These are phyloP conservation scores for Caenorhabditis sp. DNA, from an alignment of 2,888 invertebrate genomes.

Conservation along the genomic window DNA sequence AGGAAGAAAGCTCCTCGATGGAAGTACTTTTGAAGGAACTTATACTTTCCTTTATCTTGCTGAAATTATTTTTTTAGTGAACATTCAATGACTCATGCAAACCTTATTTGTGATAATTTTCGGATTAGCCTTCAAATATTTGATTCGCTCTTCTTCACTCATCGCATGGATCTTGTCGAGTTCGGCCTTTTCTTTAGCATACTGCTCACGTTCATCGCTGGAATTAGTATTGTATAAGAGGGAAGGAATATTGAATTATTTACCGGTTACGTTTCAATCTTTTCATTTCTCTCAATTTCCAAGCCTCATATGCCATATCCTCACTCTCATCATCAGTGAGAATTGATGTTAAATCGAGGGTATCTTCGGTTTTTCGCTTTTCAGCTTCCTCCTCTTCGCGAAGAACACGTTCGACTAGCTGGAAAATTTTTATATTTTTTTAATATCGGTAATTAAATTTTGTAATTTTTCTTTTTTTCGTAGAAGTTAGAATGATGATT, in stretches of 20 bases:
- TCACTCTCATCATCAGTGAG: conserved; percentile 71
- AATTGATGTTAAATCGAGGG: conserved; percentile 62
- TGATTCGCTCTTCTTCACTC: conserved; percentile 93
- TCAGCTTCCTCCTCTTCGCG: conserved; percentile 81
- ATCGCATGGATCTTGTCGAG: conserved; percentile 89
- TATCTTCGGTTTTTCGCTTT: conserved; percentile 74
- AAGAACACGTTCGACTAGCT: conserved; percentile 76
- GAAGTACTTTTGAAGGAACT: conserved; percentile 98
- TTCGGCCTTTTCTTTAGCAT: conserved; percentile 66
- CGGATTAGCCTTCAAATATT: conserved; percentile 88
- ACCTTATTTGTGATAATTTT: conserved; percentile 88
- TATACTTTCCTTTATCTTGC: conserved; percentile 95
- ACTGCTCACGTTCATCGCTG: conserved; percentile 52
- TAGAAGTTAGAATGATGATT: too few relatives aligned
- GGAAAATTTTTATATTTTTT: conserved; percentile 6
- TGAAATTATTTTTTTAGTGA: conserved; percentile 26
- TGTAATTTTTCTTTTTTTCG: too few relatives aligned
- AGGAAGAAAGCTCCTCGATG: conserved; percentile 98
- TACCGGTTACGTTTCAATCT: conserved; percentile 86
- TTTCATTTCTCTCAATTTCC: conserved; percentile 96
- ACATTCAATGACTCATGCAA: neutral
- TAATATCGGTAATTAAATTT: too few relatives aligned
- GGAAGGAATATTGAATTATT: conserved; percentile 5
- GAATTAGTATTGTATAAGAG: conserved; percentile 7
- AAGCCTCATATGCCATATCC: conserved; percentile 77